Evolutionary conservation across 2,797 vertebrate genomes (phyloP), one percentile per base, ranked within the genome.

Genomic region (Cheirogaleus major): DNA sequence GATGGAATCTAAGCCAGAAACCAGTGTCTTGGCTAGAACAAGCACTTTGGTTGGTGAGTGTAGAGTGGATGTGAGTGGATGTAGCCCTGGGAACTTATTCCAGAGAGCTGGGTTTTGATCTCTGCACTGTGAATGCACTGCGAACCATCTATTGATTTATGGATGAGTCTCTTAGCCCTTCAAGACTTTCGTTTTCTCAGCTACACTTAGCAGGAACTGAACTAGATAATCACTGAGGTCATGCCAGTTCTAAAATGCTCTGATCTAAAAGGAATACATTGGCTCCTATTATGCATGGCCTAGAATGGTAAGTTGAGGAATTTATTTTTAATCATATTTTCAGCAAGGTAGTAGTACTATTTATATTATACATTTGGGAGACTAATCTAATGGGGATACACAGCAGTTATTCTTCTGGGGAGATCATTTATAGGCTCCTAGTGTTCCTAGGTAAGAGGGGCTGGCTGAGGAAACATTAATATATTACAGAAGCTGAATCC

Each of bases 311-410:
- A 43, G 4, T 27, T 52, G 50, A 82, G 1, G 5, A 43, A 50
- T 95, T 96, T 90, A 0, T 65, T 89, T 90, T 80, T 55, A 82
- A 79, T 88, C 10, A 35, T 65, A 83, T 89, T 90, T 91, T 65
- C 27, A 96, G 12, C 20, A 93, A 79, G 27, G 8, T 82, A 65
- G 13, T 55, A 22, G 2, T 67, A 78, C 59, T 8, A 79, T 88
- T 93, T 82, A 81, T 91, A 10, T n/a, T 83, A 27, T 2, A 45
- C 0, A 32, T 82, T 88, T 69, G 6, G 27, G 65, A 52, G 18
- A 82, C 59, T 73, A 61, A 38, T 50, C 5, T 88, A 85, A n/a
- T 59, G 23, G 8, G 6, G 25, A 83, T 48, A 30, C 10, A 17
- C 18, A 80, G 20, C 48, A 25, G 69, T 84, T 85, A 95, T 43